Conservation (phyloP, 2,888 invertebrate genomes). For the Mythimna vitellina region DNA sequence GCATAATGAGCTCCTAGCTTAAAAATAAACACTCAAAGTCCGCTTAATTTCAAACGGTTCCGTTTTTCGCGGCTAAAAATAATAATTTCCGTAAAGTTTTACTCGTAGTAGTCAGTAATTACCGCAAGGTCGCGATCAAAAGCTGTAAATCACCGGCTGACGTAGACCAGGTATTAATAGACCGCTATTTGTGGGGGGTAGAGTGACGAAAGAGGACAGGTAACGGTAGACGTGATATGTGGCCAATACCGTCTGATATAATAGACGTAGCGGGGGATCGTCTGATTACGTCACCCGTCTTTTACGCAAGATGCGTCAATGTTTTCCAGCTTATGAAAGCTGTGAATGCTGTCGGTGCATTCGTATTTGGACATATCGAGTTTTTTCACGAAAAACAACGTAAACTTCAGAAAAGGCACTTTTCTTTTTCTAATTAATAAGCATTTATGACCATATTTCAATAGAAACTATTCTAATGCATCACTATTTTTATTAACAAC, state of each 20-base stretch:
- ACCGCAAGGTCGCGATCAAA: constrained; percentile 71
- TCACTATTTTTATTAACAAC: too few species aligned
- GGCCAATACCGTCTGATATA: constrained; percentile 4
- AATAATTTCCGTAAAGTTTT: constrained; percentile 61
- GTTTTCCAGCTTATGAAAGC: constrained; percentile 2
- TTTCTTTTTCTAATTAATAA: too few species aligned
- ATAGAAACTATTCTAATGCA: too few species aligned
- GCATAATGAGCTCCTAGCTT: constrained; percentile 8
- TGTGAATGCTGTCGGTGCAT: not conserved
- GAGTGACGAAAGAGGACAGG: constrained; percentile 57
- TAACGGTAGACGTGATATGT: constrained; percentile 48
- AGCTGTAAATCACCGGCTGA: constrained; percentile 67
- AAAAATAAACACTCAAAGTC: constrained; percentile 38
- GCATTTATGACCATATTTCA: too few species aligned
- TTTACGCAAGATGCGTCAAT: constrained; percentile 29
- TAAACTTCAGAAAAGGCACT: too few species aligned
- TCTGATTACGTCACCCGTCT: constrained; percentile 30
- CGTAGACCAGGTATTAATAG: constrained; percentile 74
- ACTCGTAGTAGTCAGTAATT: constrained; percentile 63
- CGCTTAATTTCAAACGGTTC: constrained; percentile 40
- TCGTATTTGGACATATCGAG: not conserved
- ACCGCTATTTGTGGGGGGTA: constrained; percentile 65
- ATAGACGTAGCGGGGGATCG: constrained; percentile 31
- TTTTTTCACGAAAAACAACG: too few species aligned
- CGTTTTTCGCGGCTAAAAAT: constrained; percentile 56